A percentile compares a stretch with the other conserved stretches of the same genome.
These are phyloP conservation scores for Drosophila biarmipes DNA, from an alignment of 1,140 invertebrate genomes.

Conservation along the genomic window DNA sequence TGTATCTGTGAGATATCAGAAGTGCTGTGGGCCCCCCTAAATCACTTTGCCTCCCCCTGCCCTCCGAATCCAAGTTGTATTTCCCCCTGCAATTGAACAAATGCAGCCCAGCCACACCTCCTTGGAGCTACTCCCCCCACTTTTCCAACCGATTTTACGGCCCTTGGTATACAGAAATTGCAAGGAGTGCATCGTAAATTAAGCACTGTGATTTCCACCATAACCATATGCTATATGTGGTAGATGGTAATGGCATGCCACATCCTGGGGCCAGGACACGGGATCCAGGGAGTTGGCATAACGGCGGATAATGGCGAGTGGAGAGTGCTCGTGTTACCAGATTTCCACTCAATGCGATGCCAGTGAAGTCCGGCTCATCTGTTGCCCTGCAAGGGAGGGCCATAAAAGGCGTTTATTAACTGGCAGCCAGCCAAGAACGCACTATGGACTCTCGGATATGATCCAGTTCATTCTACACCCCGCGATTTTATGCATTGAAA, in stretches of 20 bases:
- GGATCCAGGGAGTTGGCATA: not conserved
- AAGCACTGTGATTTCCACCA: constrained; percentile 58
- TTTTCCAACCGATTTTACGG: not conserved
- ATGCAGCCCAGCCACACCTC: constrained; percentile 5
- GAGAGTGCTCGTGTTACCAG: not conserved
- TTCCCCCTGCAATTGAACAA: constrained; percentile 24
- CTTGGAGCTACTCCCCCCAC: too few species aligned
- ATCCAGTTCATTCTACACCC: not conserved
- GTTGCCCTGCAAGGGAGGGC: not conserved
- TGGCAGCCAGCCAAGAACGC: not conserved
- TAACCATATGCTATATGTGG: constrained; percentile 62
- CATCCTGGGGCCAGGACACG: too few species aligned
- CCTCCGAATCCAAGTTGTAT: constrained; percentile 3
- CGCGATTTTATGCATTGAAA: not conserved
- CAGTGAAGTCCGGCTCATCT: constrained; percentile 1
- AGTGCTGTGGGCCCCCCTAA: not conserved
- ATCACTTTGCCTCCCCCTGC: not conserved
- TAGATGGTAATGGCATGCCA: too few species aligned
- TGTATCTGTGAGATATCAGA: constrained; percentile 15
- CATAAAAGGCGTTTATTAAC: constrained; percentile 17
- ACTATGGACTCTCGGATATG: not conserved
- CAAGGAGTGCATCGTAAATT: constrained; percentile 41
- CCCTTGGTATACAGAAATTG: constrained; percentile 61
- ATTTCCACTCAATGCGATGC: constrained; percentile 1
- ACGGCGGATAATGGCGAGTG: not conserved